Percentiles rank a stretch among this genome's conserved stretches.
phyloP scores from a whole-genome alignment of 2,888 invertebrate species.

The Parelbella ahira region DNA sequence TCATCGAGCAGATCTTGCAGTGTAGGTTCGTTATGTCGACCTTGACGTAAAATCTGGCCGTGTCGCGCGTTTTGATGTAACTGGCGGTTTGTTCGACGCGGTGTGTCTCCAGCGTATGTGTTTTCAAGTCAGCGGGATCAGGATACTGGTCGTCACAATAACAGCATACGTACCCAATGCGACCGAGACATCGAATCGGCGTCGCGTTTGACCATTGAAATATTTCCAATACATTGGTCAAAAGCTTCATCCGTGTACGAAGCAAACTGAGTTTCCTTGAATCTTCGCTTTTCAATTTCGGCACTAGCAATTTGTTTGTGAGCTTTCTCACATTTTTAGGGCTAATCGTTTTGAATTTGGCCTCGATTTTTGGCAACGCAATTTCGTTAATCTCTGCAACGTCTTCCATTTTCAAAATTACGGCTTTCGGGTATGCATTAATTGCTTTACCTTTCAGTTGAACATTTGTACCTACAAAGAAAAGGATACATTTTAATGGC shows the following conservation, averaged over 20 bases:
- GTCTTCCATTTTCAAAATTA: background rate
- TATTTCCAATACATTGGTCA: too few relatives aligned
- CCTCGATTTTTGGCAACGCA: too few relatives aligned
- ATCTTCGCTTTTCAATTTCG: too few relatives aligned
- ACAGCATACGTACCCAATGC: constrained; percentile 46
- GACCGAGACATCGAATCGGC: constrained; percentile 45
- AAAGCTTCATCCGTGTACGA: too few relatives aligned
- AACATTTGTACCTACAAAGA: constrained; percentile 43
- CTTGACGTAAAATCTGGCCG: constrained; percentile 42
- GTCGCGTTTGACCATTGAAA: constrained; percentile 51
- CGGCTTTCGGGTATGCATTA: background rate
- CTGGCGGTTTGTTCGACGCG: constrained; percentile 40
- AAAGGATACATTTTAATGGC: constrained; percentile 29
- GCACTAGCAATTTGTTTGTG: too few relatives aligned
- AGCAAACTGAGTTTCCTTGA: too few relatives aligned
- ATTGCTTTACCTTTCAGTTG: constrained; percentile 1
- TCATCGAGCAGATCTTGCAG: constrained; percentile 44
- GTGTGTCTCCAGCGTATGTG: constrained; percentile 47
- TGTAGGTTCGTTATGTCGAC: constrained; percentile 48
- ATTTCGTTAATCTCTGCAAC: too few relatives aligned
- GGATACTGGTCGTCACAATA: constrained; percentile 44
- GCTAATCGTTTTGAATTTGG: too few relatives aligned
- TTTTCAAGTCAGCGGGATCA: constrained; percentile 43
- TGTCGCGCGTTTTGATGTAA: constrained; percentile 36
- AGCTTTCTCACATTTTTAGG: too few relatives aligned